Evolutionary conservation across 2,888 invertebrate species (phyloP).

Genomic region (Chymomyza procnemis): DNA sequence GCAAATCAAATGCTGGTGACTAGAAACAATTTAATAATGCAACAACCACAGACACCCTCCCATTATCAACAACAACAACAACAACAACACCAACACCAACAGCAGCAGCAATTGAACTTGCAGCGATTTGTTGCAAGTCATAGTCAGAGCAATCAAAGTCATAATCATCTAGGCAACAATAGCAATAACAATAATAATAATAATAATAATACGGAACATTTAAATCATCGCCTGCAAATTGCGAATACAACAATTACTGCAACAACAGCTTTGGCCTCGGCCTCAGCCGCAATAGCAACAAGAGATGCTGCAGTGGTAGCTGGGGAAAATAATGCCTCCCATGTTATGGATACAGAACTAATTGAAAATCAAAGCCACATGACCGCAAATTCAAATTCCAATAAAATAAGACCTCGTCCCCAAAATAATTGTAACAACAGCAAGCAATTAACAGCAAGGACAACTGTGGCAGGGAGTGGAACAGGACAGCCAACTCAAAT

Average conservation of each 20-base stretch:
- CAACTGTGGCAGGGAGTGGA: slow-evolving; percentile 34
- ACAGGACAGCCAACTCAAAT: slow-evolving; percentile 52
- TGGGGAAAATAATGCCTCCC: slow-evolving; percentile 30
- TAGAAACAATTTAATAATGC: slow-evolving; percentile 75
- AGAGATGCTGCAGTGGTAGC: slow-evolving; percentile 19
- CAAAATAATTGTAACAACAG: slow-evolving; percentile 40
- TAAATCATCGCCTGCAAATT: slow-evolving; percentile 75
- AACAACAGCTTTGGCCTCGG: slow-evolving; percentile 63
- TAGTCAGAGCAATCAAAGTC: slow-evolving; percentile 55
- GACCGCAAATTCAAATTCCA: slow-evolving; percentile 65
- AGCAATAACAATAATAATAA: slow-evolving; percentile 16
- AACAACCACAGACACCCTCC: slow-evolving; percentile 67
- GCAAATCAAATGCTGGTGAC: slow-evolving; percentile 61
- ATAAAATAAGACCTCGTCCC: slow-evolving; percentile 68
- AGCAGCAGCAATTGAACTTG: slow-evolving; percentile 74
- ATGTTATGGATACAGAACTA: slow-evolving; percentile 67
- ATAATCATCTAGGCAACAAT: slow-evolving; percentile 37
- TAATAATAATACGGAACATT: slow-evolving; percentile 48
- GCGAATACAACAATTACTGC: slow-evolving; percentile 76
- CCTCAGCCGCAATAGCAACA: slow-evolving; percentile 30
- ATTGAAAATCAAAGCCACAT: slow-evolving; percentile 73
- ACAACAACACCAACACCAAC: slow-evolving; percentile 67
- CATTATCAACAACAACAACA: slow-evolving; percentile 66
- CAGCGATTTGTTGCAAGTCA: slow-evolving; percentile 75
- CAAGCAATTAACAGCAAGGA: slow-evolving; percentile 56